These are phyloP conservation scores for Neodiprion pinetum DNA, from an alignment of 1,140 invertebrate species.

Conservation along the genomic window DNA sequence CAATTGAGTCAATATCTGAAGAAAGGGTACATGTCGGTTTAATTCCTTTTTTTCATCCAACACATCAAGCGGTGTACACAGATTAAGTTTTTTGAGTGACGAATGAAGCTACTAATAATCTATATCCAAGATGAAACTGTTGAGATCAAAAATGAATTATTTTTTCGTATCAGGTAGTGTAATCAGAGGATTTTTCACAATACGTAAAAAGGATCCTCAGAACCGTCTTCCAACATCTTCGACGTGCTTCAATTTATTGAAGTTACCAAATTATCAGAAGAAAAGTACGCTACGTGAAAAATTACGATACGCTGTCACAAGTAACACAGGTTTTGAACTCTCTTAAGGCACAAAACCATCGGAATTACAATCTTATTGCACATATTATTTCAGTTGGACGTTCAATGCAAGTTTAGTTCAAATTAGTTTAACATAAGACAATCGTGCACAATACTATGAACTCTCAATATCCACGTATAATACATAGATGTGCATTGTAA, in stretches of 20 bases:
- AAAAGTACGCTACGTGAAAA: slow-evolving; percentile 95
- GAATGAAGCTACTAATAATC: too few relatives aligned
- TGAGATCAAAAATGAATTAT: not conserved
- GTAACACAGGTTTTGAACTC: slow-evolving; percentile 98
- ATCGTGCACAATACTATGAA: too few relatives aligned
- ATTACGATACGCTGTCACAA: slow-evolving; percentile 94
- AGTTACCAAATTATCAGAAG: slow-evolving; percentile 98
- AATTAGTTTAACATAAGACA: not conserved
- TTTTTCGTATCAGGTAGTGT: slow-evolving; percentile 76
- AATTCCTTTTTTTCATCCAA: too few relatives aligned
- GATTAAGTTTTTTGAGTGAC: too few relatives aligned
- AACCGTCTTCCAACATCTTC: slow-evolving; percentile 97
- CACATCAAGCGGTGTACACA: too few relatives aligned
- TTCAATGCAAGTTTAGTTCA: not conserved
- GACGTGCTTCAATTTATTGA: slow-evolving; percentile 98
- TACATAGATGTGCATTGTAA: too few relatives aligned
- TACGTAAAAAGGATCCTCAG: slow-evolving; percentile 93
- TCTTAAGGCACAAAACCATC: slow-evolving; percentile 69
- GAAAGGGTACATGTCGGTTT: too few relatives aligned
- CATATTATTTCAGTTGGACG: not conserved
- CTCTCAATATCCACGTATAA: too few relatives aligned
- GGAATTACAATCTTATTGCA: not conserved
- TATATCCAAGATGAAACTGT: too few relatives aligned
- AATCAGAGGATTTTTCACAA: slow-evolving; percentile 97
- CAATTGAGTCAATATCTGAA: too few relatives aligned